Evolutionary conservation across 2,113 vertebrate genomes (phyloP), one percentile per base, ranked within the genome.

Genomic region (Hemicordylus capensis): DNA sequence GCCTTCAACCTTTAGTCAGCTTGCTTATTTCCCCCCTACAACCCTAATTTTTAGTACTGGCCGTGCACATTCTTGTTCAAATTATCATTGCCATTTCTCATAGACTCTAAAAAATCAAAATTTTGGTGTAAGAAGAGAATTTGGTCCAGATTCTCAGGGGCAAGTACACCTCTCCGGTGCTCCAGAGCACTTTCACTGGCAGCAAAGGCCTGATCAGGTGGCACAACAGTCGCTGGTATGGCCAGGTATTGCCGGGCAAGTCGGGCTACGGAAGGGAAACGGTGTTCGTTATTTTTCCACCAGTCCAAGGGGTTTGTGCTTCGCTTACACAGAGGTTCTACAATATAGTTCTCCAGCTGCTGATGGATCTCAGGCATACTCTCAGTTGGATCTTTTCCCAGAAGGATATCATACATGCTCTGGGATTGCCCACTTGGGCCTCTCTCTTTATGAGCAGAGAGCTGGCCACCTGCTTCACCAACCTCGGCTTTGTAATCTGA

Each of bases 71-170:
- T 39, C 20, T 84, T 59, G 46, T 1, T 70, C n/a, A 14, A 11
- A 2, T 1, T 14, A 81, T 91, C 87, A 1, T 4, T 58, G 2
- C 46, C 2, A 2, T 24, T 88, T 10, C 87, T 37, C 51, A 61
- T 11, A 0, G 76, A 34, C 15, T 95, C 95, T 24, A 95, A 74
- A 28, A 95, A 93, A 66, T 96, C 93, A 4, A 88, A 90, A 81
- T 96, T 96, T 12, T 95, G 95, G 42, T 96, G 94, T 72, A 96
- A 85, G 90, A 96, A 96, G 3, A 96, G 89, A 28, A 96, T 91
- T 26, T 92, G 94, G 46, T 95, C 91, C 20, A 96, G 88, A 67
- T 95, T 84, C 20, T 95, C 93, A 0, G 94, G 88, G 0, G 90
- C 90, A 46, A 96, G 89, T 1, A 88, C 84, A 1, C 93, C 94